A percentile compares a stretch with the other conserved stretches of the same genome.
Evolutionary conservation across 2,113 vertebrate genomes (phyloP).

Genomic region (Oplegnathus fasciatus): DNA sequence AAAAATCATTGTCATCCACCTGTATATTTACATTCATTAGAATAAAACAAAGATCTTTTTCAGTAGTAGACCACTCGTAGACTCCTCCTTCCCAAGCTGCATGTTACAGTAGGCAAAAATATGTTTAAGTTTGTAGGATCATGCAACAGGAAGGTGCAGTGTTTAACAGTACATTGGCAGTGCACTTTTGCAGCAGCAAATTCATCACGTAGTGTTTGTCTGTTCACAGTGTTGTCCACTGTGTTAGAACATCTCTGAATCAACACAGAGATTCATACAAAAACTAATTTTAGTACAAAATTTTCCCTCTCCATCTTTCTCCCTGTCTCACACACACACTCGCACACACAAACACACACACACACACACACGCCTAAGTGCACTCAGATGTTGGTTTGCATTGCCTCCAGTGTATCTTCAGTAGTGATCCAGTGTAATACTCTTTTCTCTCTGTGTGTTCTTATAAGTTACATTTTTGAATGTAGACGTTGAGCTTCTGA

Average conservation of each 20-base stretch:
- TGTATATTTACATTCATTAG: conserved; percentile 69
- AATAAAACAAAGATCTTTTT: conserved; percentile 47
- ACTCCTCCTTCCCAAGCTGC: conserved; percentile 40
- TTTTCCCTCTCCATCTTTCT: neutral
- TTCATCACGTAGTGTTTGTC: conserved; percentile 38
- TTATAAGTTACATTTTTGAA: conserved; percentile 98
- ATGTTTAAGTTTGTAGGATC: conserved; percentile 10
- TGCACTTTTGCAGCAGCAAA: conserved; percentile 73
- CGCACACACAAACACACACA: conserved; percentile 44
- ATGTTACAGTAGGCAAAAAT: conserved; percentile 48
- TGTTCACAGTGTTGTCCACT: conserved; percentile 61
- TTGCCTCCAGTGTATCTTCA: conserved; percentile 71
- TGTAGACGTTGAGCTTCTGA: conserved; percentile 95
- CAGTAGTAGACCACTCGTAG: conserved; percentile 75
- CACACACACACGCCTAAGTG: conserved; percentile 66
- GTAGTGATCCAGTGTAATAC: conserved; percentile 76
- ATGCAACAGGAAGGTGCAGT: conserved; percentile 69
- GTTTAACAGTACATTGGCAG: conserved; percentile 65
- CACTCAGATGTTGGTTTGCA: conserved; percentile 58
- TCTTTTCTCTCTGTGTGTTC: conserved; percentile 87
- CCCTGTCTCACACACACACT: neutral
- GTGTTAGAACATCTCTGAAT: conserved; percentile 52
- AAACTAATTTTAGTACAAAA: conserved; percentile 20
- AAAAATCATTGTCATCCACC: conserved; percentile 36
- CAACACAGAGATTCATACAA: conserved; percentile 40